phyloP scores from a whole-genome alignment of 2,797 vertebrate species.

The Forpus xanthops region DNA sequence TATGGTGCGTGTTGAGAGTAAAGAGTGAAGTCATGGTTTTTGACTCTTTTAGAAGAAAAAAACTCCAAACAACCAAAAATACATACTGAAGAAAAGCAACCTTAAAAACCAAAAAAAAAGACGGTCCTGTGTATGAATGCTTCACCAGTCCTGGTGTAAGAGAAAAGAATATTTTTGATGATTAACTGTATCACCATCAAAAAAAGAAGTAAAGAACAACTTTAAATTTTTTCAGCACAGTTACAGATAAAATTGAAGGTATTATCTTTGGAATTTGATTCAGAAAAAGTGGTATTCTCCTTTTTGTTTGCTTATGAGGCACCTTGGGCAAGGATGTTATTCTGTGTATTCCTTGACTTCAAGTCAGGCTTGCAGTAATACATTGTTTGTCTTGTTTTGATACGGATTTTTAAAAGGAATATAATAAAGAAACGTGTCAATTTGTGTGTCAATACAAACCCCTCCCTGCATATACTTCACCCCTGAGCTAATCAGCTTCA shows the following conservation, averaged over 20 bases:
- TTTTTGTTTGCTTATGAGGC: neutral
- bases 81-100: neutral
- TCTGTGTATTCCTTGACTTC: neutral
- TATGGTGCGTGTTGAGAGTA: neutral
- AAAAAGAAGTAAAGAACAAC: neutral
- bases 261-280: neutral
- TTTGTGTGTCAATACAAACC: accelerated
- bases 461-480: neutral
- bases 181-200: neutral
- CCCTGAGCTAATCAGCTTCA: neutral
- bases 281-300: neutral
- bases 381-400: neutral
- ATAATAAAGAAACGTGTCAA: neutral
- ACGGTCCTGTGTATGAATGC: accelerated
- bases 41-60: neutral
- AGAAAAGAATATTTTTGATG: neutral
- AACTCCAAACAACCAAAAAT: neutral
- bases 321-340: neutral
- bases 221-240: neutral
- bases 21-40: neutral
- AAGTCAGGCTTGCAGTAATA: neutral
- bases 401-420: neutral
- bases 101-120: neutral
- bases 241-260: neutral
- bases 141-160: neutral